Evolutionary conservation across 64 coral and sea anemone genomes (phyloP).

Genomic region (Montipora capricornis): DNA sequence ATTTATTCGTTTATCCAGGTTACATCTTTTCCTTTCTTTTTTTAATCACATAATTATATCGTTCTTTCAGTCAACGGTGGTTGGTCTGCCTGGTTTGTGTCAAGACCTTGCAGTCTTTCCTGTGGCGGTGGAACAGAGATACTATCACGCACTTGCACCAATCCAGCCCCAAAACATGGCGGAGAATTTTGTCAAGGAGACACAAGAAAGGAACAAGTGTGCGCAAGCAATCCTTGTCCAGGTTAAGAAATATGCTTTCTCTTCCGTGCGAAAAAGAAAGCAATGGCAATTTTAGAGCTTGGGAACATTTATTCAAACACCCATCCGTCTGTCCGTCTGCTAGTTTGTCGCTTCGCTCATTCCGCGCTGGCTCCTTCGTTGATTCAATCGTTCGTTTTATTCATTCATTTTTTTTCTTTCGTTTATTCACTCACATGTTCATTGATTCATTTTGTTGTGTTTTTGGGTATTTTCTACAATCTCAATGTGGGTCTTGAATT

Average conservation of each 20-base stretch:
- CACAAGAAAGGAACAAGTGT: not conserved
- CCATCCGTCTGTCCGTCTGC: no score
- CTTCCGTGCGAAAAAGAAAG: no score
- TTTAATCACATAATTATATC: not conserved
- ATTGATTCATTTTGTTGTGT: not conserved
- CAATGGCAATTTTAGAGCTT: no score
- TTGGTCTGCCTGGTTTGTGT: constrained; percentile 11
- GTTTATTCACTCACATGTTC: not conserved
- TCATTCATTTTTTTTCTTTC: no score
- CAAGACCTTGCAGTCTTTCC: not conserved
- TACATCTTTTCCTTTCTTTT: not conserved
- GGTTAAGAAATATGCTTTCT: not conserved
- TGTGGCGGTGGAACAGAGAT: constrained; percentile 1
- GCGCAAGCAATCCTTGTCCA: not conserved
- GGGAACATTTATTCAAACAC: no score
- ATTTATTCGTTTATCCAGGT: no score
- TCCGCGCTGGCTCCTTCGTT: no score
- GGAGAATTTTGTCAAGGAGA: not conserved
- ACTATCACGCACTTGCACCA: constrained; percentile 9
- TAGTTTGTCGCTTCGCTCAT: no score
- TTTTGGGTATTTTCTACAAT: no score
- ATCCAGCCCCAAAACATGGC: not conserved
- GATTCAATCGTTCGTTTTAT: no score
- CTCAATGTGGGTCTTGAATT: no score
- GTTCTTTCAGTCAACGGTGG: not conserved